phyloP scores from a whole-genome alignment of 2,888 invertebrate genomes.

The Leptinotarsa tumamoca region DNA sequence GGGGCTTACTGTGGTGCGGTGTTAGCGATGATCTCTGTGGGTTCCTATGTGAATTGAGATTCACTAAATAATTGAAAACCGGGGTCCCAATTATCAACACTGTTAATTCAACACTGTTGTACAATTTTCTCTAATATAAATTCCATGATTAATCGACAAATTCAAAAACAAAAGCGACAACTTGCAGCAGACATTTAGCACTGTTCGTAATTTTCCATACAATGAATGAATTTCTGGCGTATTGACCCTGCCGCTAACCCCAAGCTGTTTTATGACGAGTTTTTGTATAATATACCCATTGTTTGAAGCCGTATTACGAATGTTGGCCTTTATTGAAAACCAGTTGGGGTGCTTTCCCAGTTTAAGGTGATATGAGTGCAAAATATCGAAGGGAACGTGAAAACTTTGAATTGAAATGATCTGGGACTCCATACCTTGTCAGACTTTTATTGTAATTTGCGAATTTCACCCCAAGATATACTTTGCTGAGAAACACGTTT shows the following conservation, averaged over 20 bases:
- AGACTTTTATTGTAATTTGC: background rate
- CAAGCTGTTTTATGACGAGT: constrained; percentile 45
- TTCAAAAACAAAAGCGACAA: background rate
- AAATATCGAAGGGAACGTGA: background rate
- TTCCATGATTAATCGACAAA: no score
- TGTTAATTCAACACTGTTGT: no score
- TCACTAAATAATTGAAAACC: no score
- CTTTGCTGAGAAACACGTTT: no score
- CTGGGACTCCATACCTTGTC: background rate
- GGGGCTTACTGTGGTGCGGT: no score
- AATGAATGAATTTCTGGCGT: constrained; percentile 50
- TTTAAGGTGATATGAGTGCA: constrained; percentile 9
- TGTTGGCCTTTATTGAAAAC: constrained; percentile 45
- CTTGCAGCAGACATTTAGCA: constrained; percentile 4
- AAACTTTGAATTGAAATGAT: background rate
- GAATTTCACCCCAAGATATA: no score
- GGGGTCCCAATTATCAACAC: no score
- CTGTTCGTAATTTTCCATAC: constrained; percentile 48
- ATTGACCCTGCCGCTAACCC: constrained; percentile 48
- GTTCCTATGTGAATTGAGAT: no score
- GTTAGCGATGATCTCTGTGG: no score
- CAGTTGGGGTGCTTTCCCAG: constrained; percentile 28
- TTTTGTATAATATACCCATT: constrained; percentile 51
- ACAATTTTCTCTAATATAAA: no score
- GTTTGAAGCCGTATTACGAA: constrained; percentile 45